Evolutionary conservation across 2,797 vertebrate species (phyloP).

Genomic region (Merluccius polli): DNA sequence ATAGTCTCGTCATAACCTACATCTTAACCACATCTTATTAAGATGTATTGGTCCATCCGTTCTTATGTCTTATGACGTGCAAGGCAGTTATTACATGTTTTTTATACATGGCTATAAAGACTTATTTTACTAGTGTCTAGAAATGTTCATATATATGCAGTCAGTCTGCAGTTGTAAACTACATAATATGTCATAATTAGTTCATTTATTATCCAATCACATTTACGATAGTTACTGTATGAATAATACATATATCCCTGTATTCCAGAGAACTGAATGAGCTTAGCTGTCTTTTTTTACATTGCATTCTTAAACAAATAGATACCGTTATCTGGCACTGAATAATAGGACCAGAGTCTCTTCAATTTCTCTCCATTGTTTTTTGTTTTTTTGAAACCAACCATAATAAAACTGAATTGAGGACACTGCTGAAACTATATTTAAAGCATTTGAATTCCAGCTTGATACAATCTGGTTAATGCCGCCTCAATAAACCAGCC

Average conservation of each 20-base stretch:
- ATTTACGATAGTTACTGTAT: constrained; percentile 38
- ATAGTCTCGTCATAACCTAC: constrained; percentile 22
- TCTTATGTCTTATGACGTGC: not conserved
- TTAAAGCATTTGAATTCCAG: not conserved
- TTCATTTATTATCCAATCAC: constrained; percentile 30
- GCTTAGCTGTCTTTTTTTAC: not conserved
- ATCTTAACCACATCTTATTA: not conserved
- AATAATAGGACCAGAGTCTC: not conserved
- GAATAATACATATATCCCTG: not conserved
- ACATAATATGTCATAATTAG: constrained; percentile 39
- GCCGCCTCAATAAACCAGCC: constrained; percentile 30
- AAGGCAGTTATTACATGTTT: not conserved
- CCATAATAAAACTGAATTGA: not conserved
- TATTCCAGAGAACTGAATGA: not conserved
- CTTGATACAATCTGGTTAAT: not conserved
- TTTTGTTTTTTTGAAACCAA: not conserved
- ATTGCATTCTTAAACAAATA: not conserved
- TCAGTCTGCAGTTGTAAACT: constrained; percentile 35
- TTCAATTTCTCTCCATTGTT: not conserved
- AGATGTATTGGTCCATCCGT: not conserved
- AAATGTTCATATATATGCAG: constrained; percentile 13
- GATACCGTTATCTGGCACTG: not conserved
- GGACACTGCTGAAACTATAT: not conserved
- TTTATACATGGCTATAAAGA: constrained; percentile 13
- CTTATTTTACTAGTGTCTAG: constrained; percentile 16